phyloP scores from a whole-genome alignment of 2,797 vertebrate species.

The Eulemur coronatus region DNA sequence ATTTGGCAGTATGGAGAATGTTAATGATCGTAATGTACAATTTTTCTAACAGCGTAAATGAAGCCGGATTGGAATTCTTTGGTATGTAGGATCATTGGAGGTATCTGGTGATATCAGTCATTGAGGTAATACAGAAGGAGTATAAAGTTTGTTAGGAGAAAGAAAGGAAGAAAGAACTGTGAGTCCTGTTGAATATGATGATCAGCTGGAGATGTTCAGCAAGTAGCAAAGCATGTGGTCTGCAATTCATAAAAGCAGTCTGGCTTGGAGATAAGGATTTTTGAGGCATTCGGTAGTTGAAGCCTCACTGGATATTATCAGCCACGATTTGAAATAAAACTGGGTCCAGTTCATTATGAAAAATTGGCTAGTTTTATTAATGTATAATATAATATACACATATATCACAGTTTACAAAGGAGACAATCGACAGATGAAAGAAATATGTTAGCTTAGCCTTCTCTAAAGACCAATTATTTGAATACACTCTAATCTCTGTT shows the following conservation, averaged over 20 bases:
- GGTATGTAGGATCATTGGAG: neutral
- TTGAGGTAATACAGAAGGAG: neutral
- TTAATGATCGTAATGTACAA: neutral
- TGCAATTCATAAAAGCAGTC: neutral
- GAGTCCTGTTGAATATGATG: neutral
- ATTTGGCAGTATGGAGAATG: neutral
- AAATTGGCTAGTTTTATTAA: constrained; percentile 27
- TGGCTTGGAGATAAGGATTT: neutral
- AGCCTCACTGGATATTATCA: neutral
- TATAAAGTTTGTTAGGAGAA: neutral
- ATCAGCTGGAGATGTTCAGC: neutral
- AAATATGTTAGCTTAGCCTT: constrained; percentile 23
- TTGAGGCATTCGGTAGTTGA: neutral
- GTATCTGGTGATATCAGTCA: neutral
- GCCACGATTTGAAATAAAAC: constrained; percentile 24
- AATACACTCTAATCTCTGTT: neutral
- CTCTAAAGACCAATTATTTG: constrained; percentile 23
- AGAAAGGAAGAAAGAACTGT: neutral
- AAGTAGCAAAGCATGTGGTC: neutral
- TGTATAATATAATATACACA: neutral
- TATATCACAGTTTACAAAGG: neutral
- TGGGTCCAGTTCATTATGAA: neutral
- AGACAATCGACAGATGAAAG: neutral
- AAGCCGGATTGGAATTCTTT: neutral
- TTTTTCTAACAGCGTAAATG: neutral